Evolutionary conservation across 2,888 invertebrate genomes (phyloP).

Genomic region (Craniophora ligustri): DNA sequence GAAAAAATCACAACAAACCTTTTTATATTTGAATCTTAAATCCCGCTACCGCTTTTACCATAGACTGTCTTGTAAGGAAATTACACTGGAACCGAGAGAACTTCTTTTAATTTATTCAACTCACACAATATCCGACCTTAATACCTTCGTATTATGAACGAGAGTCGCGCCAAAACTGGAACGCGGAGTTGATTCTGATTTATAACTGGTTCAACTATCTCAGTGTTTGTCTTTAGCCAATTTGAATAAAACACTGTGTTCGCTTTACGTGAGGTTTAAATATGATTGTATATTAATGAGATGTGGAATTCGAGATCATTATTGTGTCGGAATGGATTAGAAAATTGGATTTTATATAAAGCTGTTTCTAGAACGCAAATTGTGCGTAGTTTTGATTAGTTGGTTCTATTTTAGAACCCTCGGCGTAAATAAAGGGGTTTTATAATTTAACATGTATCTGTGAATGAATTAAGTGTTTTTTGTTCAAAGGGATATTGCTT

Average conservation of each 20-base stretch:
- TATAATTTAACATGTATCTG: too few species aligned
- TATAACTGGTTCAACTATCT: conserved; percentile 73
- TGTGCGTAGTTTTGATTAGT: conserved; percentile 13
- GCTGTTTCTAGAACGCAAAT: conserved; percentile 15
- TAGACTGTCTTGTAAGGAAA: conserved; percentile 62
- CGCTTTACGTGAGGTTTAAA: conserved; percentile 53
- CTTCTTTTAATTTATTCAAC: conserved; percentile 69
- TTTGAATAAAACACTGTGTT: conserved; percentile 68
- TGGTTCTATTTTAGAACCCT: too few species aligned
- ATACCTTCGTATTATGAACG: conserved; percentile 45
- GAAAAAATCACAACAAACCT: too few species aligned
- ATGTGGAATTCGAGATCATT: conserved; percentile 52
- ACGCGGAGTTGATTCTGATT: conserved; percentile 65
- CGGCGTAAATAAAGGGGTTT: too few species aligned
- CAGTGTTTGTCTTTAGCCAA: conserved; percentile 72
- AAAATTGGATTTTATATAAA: conserved; percentile 41
- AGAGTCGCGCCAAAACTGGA: conserved; percentile 40
- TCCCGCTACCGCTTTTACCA: conserved; percentile 43
- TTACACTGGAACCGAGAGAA: conserved; percentile 68
- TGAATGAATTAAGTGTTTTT: too few species aligned
- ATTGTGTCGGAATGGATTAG: conserved; percentile 52
- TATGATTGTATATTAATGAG: conserved; percentile 60
- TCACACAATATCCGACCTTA: conserved; percentile 64
- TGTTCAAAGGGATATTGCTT: too few species aligned
- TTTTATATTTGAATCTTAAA: too few species aligned